Evolutionary conservation across 1,140 invertebrate genomes (phyloP).

Genomic region (Ganaspis sp.): DNA sequence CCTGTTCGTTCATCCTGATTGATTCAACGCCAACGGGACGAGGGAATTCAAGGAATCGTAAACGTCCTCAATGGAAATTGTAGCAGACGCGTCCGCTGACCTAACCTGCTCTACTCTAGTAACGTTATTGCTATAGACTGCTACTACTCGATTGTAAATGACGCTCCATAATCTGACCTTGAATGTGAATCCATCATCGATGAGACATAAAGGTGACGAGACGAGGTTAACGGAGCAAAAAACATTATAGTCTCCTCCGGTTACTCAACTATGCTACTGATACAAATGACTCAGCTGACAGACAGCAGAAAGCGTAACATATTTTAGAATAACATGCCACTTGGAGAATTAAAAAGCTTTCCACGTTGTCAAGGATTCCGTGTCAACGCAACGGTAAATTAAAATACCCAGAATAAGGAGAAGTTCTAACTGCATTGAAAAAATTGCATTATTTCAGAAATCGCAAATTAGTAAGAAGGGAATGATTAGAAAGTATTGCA

Average conservation of each 20-base stretch:
- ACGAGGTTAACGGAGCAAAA: conserved; percentile 20
- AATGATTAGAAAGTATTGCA: no score
- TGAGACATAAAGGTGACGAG: conserved; percentile 22
- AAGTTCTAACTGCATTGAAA: no score
- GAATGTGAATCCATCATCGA: conserved; percentile 16
- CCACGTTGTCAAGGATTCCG: neutral
- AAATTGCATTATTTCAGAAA: no score
- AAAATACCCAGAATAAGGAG: no score
- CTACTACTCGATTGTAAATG: neutral
- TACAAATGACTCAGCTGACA: neutral
- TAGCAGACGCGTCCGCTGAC: conserved; percentile 46
- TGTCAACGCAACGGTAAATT: no score
- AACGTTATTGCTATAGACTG: neutral
- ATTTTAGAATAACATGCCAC: neutral
- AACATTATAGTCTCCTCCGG: neutral
- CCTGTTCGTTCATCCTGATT: conserved; percentile 32
- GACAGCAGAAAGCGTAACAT: neutral
- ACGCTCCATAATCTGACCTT: conserved; percentile 14
- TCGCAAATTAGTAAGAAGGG: no score
- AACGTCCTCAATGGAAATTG: conserved; percentile 48
- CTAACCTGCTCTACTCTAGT: conserved; percentile 51
- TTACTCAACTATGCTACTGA: conserved; percentile 9
- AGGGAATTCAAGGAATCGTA: conserved; percentile 57
- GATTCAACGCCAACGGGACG: conserved; percentile 42
- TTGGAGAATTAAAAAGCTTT: neutral